These are phyloP conservation scores for Okapia johnstoni DNA, from an alignment of 2,113 vertebrate genomes.

Conservation along the genomic window DNA sequence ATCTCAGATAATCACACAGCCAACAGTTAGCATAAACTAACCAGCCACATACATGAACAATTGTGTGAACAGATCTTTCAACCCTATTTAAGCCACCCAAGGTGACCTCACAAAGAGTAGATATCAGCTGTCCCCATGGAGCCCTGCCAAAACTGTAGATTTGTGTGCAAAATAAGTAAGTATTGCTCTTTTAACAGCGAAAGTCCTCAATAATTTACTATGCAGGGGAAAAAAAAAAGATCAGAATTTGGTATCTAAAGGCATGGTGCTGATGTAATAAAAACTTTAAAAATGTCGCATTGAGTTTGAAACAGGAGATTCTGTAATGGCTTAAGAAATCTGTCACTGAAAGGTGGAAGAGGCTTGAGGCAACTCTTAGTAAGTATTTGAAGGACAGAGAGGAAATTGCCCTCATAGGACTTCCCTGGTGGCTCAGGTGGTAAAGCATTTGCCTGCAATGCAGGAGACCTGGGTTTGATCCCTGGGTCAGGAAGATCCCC, in stretches of 20 bases:
- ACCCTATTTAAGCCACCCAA: neutral
- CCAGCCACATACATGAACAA: neutral
- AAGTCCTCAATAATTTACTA: neutral
- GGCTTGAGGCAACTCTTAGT: neutral
- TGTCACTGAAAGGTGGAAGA: neutral
- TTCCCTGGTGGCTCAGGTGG: too few species aligned
- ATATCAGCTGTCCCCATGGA: neutral
- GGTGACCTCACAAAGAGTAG: neutral
- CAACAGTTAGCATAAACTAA: neutral
- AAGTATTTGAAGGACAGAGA: neutral
- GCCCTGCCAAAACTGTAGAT: neutral
- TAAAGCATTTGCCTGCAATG: too few species aligned
- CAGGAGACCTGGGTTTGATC: too few species aligned
- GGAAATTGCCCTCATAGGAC: neutral
- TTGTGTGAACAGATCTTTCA: neutral
- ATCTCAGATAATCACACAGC: neutral
- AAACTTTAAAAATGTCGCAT: neutral
- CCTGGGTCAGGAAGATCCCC: too few species aligned
- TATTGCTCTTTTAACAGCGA: neutral
- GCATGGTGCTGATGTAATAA: neutral
- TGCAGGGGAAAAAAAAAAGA: neutral
- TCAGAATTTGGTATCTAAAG: neutral
- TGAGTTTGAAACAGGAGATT: neutral
- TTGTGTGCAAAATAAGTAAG: neutral
- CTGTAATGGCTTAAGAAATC: neutral